Percentiles rank a stretch among this genome's conserved stretches.
These are phyloP conservation scores for Ahaetulla prasina DNA, from an alignment of 2,113 vertebrate species.

Conservation along the genomic window DNA sequence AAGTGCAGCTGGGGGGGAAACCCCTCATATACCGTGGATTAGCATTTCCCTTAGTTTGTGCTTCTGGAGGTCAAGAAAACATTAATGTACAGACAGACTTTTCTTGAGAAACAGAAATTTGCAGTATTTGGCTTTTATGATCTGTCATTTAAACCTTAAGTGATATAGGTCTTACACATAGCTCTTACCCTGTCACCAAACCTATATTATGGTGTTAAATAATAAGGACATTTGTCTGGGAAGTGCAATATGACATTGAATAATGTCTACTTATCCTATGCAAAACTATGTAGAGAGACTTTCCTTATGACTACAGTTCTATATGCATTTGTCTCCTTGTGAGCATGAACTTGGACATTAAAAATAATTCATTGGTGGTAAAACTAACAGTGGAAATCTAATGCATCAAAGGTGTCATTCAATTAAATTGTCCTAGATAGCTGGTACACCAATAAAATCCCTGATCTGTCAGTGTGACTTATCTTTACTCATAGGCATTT, in stretches of 20 bases:
- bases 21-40: background rate
- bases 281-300: background rate
- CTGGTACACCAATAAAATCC: background rate
- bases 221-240: background rate
- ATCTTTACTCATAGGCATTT: background rate
- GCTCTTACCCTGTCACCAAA: background rate
- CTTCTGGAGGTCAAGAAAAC: background rate
- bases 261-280: background rate
- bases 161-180: background rate
- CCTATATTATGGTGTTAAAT: background rate
- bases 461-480: background rate
- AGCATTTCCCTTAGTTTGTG: background rate
- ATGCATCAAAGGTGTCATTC: background rate
- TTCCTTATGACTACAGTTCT: background rate
- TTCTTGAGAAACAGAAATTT: background rate
- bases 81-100: background rate
- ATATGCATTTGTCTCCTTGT: background rate
- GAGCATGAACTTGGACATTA: background rate
- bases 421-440: background rate
- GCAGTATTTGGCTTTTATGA: background rate
- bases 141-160: background rate
- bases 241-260: background rate
- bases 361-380: background rate
- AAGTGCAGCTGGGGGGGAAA: background rate
- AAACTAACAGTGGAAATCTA: background rate